Evolutionary conservation across 2,797 vertebrate genomes (phyloP), one percentile per base, ranked within the genome.

Genomic region (Acridotheres tristis): DNA sequence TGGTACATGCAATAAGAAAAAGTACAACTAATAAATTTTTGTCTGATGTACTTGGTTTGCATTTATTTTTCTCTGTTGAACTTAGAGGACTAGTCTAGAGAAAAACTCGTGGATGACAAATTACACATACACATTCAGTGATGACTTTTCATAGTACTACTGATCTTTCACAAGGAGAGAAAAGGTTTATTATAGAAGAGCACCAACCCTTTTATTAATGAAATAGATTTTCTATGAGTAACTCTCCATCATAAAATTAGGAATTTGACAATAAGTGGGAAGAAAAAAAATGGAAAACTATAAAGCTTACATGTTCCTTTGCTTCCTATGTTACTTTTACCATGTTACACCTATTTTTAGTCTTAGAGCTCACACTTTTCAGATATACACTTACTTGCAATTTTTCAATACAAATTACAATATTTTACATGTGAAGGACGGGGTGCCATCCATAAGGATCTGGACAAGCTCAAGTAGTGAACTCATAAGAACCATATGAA

Each of bases 1-100:
- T 36, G 3, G 5, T 59, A 10, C 7, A 50, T 19, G 5, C 0
- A 0, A 38, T 38, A 38, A 38, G 9, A 73, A 42, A 29, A 62
- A 69, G 1, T 62, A 43, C 7, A 40, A 48, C 7, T 2, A 2
- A 48, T 4, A 32, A 26, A 29, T 51, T 79, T 79, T 59, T 59
- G 5, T 38, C 48, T 57, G 47, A 50, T 0, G 3, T 23, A 29
- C 12, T 45, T 51, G 8, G 7, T 45, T 66, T 66, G 5, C 8
- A 10, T 83, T 32, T 53, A 4, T 25, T 79, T 81, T 73, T 53
- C 20, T 48, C 3, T 11, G 19, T 80, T 21, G 16, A 13, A 65
- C 18, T 65, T 79, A 34, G 45, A 76, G 9, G 13, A 43, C 16
- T 57, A 81, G 48, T 15, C 10, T n/a, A 36, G 16, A 79, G 13